Conservation (phyloP, 2,797 vertebrate genomes). For the Gastrophryne carolinensis region DNA sequence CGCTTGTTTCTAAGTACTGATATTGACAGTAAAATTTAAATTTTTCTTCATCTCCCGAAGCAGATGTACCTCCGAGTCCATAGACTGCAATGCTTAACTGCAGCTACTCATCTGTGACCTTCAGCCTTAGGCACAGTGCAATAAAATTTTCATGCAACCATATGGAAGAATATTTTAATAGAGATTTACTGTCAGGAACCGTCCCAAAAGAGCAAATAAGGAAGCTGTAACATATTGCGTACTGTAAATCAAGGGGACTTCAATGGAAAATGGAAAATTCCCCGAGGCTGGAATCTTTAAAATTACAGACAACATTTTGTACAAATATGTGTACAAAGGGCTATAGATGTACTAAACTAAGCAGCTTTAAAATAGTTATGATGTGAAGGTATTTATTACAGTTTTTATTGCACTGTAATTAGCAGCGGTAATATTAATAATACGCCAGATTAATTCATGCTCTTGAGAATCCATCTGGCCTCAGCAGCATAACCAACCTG, state of each 20-base stretch:
- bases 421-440: constrained; percentile 36
- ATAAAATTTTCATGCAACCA: constrained; percentile 97
- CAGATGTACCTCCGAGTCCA: constrained; percentile 83
- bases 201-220: constrained; percentile 92
- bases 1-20: constrained; percentile 75
- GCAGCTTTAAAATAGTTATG: constrained; percentile 69
- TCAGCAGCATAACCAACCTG: neutral
- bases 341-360: constrained; percentile 75
- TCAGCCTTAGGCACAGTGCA: constrained; percentile 86
- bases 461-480: constrained; percentile 3
- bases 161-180: constrained; percentile 94
- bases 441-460: constrained; percentile 17
- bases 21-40: constrained; percentile 83
- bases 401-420: constrained; percentile 67
- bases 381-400: constrained; percentile 75
- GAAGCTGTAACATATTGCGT: constrained; percentile 91
- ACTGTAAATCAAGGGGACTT: constrained; percentile 90
- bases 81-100: constrained; percentile 84
- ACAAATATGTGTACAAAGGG: constrained; percentile 85
- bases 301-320: constrained; percentile 84
- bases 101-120: constrained; percentile 84
- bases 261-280: constrained; percentile 79
- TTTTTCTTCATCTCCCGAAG: constrained; percentile 81
- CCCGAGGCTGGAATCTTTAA: constrained; percentile 78
- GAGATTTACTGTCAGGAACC: constrained; percentile 92